Base-by-base conservation (phyloP, 2,888 invertebrate species). In the Rhagium mordax region DNA sequence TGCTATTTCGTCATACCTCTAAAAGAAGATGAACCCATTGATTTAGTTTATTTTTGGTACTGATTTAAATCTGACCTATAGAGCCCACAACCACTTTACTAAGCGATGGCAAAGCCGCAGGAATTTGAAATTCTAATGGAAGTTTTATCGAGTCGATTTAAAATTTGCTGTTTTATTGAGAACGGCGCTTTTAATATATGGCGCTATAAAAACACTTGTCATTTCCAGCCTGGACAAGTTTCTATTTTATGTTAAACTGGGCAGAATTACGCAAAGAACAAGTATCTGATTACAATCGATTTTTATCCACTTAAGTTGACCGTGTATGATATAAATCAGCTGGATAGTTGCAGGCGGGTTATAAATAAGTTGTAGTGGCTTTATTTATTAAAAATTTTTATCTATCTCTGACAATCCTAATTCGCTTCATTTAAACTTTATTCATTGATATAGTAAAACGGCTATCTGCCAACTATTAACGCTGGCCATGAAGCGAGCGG, bases 371-470 rank as follows among this genome's bases (percentile, higher is more conserved):
- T 15, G 8, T 41, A 53, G 29, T 59, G 51, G 69, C 72, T 70
- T 74, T 74, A 71, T 69, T n/a, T n/a, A 59, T 71, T 69, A 61
- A 49, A 70, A 71, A 74, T 71, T 74, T 73, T 66, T 21, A 69
- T 65, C 66, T 74, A 74, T 74, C 71, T 71, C 69, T 29, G 70
- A 74, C 74, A 67, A 72, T 72, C 74, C 62, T 76, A 70, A 70
- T 72, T 70, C 70, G 67, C 70, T 76, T 13, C 33, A 29, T 29
- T 3, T 29, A 29, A 29, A 6, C 1, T 29, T 29, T 3, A 29
- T 27, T 27, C 6, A 27, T 27, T 27, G 3, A 27, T 27, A 4
- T 27, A 27, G n/a, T n/a, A n/a, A n/a, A n/a, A n/a, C n/a, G n/a
- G n/a, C n/a, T n/a, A n/a, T n/a, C n/a, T n/a, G n/a, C n/a, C n/a